phyloP scores from a whole-genome alignment of 2,113 vertebrate species.

The Nothocercus julius region DNA sequence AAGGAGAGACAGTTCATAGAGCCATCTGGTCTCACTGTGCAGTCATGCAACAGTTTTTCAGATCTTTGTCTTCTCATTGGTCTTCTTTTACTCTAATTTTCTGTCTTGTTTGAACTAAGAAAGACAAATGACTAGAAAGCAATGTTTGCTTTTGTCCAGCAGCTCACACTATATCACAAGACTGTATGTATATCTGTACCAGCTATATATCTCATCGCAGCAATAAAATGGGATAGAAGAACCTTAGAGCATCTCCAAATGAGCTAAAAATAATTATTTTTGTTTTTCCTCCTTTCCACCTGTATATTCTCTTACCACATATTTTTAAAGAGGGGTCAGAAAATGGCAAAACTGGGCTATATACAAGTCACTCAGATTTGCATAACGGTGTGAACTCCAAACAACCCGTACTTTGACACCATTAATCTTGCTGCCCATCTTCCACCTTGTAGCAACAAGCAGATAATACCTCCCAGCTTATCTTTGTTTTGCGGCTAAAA shows the following conservation, averaged over 20 bases:
- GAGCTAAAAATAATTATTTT: not conserved
- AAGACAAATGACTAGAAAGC: constrained; percentile 23
- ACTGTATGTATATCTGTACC: not conserved
- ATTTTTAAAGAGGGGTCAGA: not conserved
- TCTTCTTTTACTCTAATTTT: constrained; percentile 55
- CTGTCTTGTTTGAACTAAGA: constrained; percentile 51
- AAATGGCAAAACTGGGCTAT: not conserved
- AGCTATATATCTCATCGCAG: constrained; percentile 25
- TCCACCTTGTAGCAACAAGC: not conserved
- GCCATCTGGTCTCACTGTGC: constrained; percentile 57
- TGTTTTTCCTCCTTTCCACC: not conserved
- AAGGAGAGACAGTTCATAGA: not conserved
- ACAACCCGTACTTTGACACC: not conserved
- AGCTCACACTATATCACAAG: not conserved
- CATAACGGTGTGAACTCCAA: not conserved
- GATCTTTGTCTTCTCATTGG: constrained; percentile 45
- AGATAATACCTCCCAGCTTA: not conserved
- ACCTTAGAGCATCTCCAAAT: not conserved
- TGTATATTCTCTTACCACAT: not conserved
- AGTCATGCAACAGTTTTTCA: constrained; percentile 60
- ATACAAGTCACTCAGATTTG: not conserved
- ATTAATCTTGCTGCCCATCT: not conserved
- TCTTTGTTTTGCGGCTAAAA: not conserved
- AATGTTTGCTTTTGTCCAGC: not conserved
- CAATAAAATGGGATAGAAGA: not conserved